These are phyloP conservation scores for Leptinotarsa rubiginosa DNA, from an alignment of 2,888 invertebrate species.

Conservation along the genomic window DNA sequence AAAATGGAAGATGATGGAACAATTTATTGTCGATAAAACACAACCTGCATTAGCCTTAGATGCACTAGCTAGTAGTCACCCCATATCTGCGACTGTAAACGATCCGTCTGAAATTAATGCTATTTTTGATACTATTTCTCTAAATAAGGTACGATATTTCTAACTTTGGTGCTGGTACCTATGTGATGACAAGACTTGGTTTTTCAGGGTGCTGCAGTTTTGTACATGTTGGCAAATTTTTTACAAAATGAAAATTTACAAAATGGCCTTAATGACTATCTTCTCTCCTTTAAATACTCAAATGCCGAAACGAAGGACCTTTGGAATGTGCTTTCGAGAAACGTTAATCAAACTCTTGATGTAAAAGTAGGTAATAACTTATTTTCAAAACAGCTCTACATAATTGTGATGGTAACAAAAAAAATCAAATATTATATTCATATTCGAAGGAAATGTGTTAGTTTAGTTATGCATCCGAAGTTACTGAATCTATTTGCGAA, in stretches of 20 bases:
- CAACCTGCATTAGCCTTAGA: slow-evolving; percentile 77
- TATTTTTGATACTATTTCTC: slow-evolving; percentile 81
- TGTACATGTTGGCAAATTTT: slow-evolving; percentile 79
- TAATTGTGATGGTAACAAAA: too few relatives aligned
- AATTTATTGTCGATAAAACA: slow-evolving; percentile 76
- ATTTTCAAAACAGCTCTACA: background rate
- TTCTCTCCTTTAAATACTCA: slow-evolving; percentile 75
- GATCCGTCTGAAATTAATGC: slow-evolving; percentile 79
- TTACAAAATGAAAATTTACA: slow-evolving; percentile 74
- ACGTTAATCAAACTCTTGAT: slow-evolving; percentile 72
- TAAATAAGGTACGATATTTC: slow-evolving; percentile 72
- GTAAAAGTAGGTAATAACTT: slow-evolving; percentile 68
- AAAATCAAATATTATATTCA: too few relatives aligned
- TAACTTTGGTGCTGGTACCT: background rate
- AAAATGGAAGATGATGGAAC: slow-evolving; percentile 78
- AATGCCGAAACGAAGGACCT: slow-evolving; percentile 85
- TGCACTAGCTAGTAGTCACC: slow-evolving; percentile 78
- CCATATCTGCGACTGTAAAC: slow-evolving; percentile 76
- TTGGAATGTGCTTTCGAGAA: slow-evolving; percentile 80
- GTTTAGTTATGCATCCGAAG: too few relatives aligned
- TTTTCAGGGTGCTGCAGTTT: slow-evolving; percentile 76
- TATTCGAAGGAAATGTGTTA: too few relatives aligned
- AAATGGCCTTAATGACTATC: slow-evolving; percentile 75
- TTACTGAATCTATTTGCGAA: too few relatives aligned
- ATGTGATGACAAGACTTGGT: background rate